A percentile compares a stretch with the other conserved stretches of the same genome.
Evolutionary conservation across 2,888 invertebrate genomes (phyloP).

Genomic region (Agrotis puta): DNA sequence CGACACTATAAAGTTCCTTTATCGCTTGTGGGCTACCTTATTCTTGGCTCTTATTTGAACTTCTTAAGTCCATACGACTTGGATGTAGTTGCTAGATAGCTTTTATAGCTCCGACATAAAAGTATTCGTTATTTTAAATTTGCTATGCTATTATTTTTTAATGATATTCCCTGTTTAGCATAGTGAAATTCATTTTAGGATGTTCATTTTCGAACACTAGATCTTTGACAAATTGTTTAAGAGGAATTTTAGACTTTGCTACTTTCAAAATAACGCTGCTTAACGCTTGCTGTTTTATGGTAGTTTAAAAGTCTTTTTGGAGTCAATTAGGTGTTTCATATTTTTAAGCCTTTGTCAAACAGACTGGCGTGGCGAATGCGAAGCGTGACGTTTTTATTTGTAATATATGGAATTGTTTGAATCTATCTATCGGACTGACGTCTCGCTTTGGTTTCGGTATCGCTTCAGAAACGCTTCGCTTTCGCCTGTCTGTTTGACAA

Average conservation of each 20-base stretch:
- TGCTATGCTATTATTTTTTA: not conserved
- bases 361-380: no score
- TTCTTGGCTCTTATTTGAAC: constrained; percentile 30
- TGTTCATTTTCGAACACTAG: not conserved
- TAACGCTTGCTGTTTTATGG: no score
- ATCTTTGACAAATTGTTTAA: not conserved
- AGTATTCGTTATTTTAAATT: constrained; percentile 17
- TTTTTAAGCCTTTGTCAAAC: no score
- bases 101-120: constrained; percentile 29
- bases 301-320: no score
- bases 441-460: no score
- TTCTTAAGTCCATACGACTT: not conserved
- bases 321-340: no score
- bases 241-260: not conserved
- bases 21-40: constrained; percentile 25
- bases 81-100: not conserved
- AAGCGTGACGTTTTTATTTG: no score
- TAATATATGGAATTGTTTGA: no score
- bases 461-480: no score
- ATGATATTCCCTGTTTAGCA: constrained; percentile 13
- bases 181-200: constrained; percentile 1
- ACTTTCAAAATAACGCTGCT: not conserved
- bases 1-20: constrained; percentile 40
- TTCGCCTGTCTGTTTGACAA: no score
- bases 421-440: no score